These are phyloP conservation scores for Grantiella picta DNA, from an alignment of 2,113 vertebrate species.

Conservation along the genomic window DNA sequence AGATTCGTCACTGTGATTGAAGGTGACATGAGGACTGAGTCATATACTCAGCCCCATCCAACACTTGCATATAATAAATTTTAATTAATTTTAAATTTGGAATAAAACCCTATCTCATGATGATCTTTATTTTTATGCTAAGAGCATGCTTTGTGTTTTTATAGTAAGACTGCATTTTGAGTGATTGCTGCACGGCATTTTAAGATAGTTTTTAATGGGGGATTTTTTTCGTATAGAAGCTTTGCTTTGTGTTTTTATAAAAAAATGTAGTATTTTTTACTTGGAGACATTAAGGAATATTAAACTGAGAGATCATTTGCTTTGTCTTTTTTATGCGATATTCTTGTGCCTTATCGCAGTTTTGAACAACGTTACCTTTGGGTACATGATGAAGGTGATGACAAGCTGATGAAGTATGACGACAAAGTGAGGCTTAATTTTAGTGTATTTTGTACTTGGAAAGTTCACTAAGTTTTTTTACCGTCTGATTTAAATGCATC, in stretches of 20 bases:
- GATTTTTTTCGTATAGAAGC: neutral
- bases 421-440: slow-evolving; percentile 14
- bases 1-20: neutral
- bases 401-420: neutral
- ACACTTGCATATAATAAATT: slow-evolving; percentile 19
- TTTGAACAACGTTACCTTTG: slow-evolving; percentile 32
- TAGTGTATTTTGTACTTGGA: neutral
- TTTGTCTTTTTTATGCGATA: neutral
- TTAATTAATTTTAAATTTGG: slow-evolving; percentile 27
- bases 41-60: neutral
- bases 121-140: slow-evolving; percentile 4
- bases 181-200: neutral
- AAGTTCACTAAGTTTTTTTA: slow-evolving; percentile 15
- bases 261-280: neutral
- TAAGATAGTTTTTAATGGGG: neutral
- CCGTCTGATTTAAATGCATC: neutral
- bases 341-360: neutral
- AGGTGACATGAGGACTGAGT: slow-evolving; percentile 37
- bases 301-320: neutral
- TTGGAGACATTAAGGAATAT: neutral
- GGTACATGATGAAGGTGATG: neutral
- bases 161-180: neutral
- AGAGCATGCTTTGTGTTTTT: neutral
- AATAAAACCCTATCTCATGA: neutral
- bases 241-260: neutral